Percentiles rank a stretch among this genome's conserved stretches.
These are phyloP conservation scores for Oscheius myriophilus DNA, from an alignment of 2,888 invertebrate genomes.

Conservation along the genomic window DNA sequence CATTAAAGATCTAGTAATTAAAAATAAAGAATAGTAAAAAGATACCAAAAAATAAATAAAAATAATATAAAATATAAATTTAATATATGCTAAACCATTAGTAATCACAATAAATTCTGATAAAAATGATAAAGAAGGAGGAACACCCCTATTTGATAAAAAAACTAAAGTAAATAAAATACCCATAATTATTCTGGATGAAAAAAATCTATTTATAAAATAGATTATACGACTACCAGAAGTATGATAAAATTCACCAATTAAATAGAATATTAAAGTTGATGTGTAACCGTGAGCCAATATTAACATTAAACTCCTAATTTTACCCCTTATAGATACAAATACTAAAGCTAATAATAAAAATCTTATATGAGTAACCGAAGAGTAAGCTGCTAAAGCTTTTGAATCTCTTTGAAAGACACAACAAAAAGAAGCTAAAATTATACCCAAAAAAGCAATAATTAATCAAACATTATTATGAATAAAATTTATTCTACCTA, in stretches of 20 bases:
- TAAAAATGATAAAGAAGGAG: slow-evolving; percentile 50
- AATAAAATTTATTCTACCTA: slow-evolving; percentile 51
- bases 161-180: slow-evolving; percentile 52
- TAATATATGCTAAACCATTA: slow-evolving; percentile 66
- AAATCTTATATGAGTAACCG: slow-evolving; percentile 53
- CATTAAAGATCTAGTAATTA: slow-evolving; percentile 62
- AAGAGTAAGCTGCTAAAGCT: slow-evolving; percentile 55
- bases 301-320: slow-evolving; percentile 49
- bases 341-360: slow-evolving; percentile 47
- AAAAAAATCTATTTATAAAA: slow-evolving; percentile 56
- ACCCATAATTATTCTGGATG: slow-evolving; percentile 48
- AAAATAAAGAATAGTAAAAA: slow-evolving; percentile 69
- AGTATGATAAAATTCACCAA: slow-evolving; percentile 55
- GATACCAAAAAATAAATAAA: slow-evolving; percentile 70
- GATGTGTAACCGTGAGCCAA: slow-evolving; percentile 56
- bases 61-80: slow-evolving; percentile 67
- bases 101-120: slow-evolving; percentile 70
- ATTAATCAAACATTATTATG: slow-evolving; percentile 51
- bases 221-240: slow-evolving; percentile 51
- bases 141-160: slow-evolving; percentile 55
- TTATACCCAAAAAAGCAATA: slow-evolving; percentile 55
- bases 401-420: slow-evolving; percentile 59
- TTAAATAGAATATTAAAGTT: slow-evolving; percentile 53
- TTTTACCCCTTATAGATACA: slow-evolving; percentile 46
- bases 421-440: slow-evolving; percentile 55